phyloP scores from a whole-genome alignment of 2,888 invertebrate species.

The Adelphocoris suturalis region DNA sequence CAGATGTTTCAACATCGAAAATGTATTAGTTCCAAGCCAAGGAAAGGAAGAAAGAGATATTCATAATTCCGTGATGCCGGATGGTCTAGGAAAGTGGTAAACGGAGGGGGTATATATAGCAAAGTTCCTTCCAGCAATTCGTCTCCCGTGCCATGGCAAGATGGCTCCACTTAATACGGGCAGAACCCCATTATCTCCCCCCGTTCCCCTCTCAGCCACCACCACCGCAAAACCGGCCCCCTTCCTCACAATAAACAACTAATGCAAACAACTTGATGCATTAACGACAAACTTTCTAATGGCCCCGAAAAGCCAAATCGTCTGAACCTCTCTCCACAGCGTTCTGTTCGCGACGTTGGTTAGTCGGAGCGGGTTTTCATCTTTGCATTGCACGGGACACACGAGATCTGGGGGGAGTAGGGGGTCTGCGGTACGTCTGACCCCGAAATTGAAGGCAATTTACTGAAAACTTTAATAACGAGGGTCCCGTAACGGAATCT shows the following conservation, averaged over 20 bases:
- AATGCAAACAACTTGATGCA: conserved; percentile 72
- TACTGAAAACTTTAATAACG: conserved; percentile 67
- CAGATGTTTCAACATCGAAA: no score
- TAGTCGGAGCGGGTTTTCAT: conserved; percentile 29
- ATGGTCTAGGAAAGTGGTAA: conserved; percentile 43
- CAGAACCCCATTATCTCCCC: conserved; percentile 70
- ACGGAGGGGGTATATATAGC: conserved; percentile 28
- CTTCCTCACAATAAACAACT: conserved; percentile 70
- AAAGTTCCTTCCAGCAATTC: conserved; percentile 68
- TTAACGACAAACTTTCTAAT: conserved; percentile 72
- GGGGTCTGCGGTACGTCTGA: conserved; percentile 56
- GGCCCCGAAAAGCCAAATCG: conserved; percentile 68
- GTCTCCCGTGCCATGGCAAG: conserved; percentile 70
- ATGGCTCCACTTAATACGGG: conserved; percentile 71
- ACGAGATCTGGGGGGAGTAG: neutral
- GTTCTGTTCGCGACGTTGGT: conserved; percentile 50
- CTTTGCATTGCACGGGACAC: conserved; percentile 53
- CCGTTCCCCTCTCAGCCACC: neutral
- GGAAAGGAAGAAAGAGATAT: conserved; percentile 42
- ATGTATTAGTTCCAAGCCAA: neutral
- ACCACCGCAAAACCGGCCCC: conserved; percentile 30
- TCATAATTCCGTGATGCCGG: conserved; percentile 69
- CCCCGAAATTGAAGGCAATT: conserved; percentile 64
- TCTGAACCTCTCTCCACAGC: conserved; percentile 31
- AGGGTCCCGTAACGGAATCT: conserved; percentile 39